Evolutionary conservation across 2,888 invertebrate genomes (phyloP).

Genomic region (Oscheius onirici): DNA sequence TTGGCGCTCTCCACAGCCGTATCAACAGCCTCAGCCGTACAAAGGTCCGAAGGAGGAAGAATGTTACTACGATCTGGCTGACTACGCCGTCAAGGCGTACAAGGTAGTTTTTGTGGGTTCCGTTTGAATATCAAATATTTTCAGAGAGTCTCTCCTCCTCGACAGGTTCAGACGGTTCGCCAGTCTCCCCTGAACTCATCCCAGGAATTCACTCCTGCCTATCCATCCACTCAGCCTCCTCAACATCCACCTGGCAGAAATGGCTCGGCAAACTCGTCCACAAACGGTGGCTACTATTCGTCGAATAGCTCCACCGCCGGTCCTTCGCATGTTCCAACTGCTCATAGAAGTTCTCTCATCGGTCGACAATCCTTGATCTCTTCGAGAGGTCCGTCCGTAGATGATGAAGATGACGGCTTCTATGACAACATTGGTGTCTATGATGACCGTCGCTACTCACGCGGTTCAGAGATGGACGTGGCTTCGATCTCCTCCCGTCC

Average conservation of each 20-base stretch:
- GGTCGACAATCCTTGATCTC: constrained; percentile 56
- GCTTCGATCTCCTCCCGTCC: constrained; percentile 61
- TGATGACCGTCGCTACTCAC: constrained; percentile 60
- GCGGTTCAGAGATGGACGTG: constrained; percentile 59
- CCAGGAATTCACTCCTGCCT: constrained; percentile 46
- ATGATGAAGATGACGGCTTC: constrained; percentile 67
- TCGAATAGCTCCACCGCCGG: constrained; percentile 57
- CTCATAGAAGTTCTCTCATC: constrained; percentile 48
- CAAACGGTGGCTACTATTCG: constrained; percentile 64
- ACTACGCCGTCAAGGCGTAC: constrained; percentile 38
- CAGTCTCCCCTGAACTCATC: constrained; percentile 28
- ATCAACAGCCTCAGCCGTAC: constrained; percentile 32
- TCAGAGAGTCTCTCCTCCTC: constrained; percentile 35
- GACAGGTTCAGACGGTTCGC: constrained; percentile 24
- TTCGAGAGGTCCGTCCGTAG: constrained; percentile 59
- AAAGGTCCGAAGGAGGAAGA: constrained; percentile 41
- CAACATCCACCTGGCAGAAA: constrained; percentile 45
- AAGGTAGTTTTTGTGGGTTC: constrained; percentile 9
- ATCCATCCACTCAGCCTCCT: constrained; percentile 49
- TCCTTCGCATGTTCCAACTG: constrained; percentile 43
- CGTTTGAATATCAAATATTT: neutral
- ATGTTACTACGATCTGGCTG: constrained; percentile 49
- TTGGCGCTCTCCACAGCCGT: constrained; percentile 22
- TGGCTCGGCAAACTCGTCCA: constrained; percentile 61
- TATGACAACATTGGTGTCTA: constrained; percentile 67